Percentiles rank a stretch among this genome's conserved stretches.
Evolutionary conservation across 2,888 invertebrate species (phyloP).

Genomic region (Julus scanicus): DNA sequence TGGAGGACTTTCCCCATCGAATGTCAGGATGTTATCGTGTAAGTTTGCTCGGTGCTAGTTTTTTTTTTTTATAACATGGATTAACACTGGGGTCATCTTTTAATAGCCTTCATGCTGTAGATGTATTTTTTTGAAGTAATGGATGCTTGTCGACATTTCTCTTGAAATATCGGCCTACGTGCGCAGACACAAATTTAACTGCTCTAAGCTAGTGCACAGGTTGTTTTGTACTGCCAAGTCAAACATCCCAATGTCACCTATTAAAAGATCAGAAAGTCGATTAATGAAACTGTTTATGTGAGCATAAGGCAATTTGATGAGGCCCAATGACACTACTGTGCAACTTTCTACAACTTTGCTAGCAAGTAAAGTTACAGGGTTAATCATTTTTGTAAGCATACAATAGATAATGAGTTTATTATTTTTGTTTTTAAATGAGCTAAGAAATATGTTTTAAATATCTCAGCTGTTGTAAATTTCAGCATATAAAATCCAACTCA

Average conservation of each 20-base stretch:
- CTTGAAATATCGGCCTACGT: background rate
- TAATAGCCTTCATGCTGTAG: background rate
- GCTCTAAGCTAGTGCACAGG: background rate
- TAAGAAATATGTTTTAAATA: no score
- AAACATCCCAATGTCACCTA: conserved; percentile 36
- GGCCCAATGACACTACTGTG: background rate
- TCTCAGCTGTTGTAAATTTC: no score
- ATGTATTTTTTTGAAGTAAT: background rate
- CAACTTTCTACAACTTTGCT: background rate
- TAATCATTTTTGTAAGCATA: background rate
- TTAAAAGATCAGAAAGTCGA: background rate
- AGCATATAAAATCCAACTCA: no score
- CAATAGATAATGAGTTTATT: background rate
- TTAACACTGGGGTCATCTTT: background rate
- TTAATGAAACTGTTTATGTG: conserved; percentile 32
- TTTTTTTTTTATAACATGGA: background rate
- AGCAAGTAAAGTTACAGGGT: background rate
- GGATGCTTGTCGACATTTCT: background rate
- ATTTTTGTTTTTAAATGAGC: no score
- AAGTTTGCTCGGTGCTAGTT: background rate
- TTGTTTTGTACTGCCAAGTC: conserved; percentile 11
- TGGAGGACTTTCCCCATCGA: conserved; percentile 24
- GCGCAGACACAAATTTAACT: background rate
- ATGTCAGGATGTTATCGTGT: background rate
- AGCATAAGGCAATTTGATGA: background rate